Base-by-base conservation (phyloP, 1,140 invertebrate genomes). In the Diorhabda sublineata region DNA sequence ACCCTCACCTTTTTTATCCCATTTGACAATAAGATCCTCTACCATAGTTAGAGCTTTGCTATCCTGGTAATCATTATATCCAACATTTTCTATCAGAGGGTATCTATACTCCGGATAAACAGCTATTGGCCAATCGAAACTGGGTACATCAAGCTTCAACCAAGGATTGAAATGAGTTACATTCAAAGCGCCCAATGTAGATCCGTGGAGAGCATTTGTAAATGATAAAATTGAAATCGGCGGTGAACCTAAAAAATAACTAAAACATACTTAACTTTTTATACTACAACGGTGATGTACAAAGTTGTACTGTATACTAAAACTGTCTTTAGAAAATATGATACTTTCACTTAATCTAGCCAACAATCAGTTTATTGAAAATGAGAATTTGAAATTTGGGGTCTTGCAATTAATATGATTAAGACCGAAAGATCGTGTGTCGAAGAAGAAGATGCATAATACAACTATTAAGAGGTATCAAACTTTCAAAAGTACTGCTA, bases 81-180 rank as follows among this genome's bases (percentile, higher is more conserved):
- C 75, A 7, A 84, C 77, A 80, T 93, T 86, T 67, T 97, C 88
- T 52, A 95, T 89, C n/a, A 99, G 83, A 2, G 96, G 96, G 85
- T 98, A 98, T 76, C 92, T 92, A 77, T 98, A 97, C 61, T 83
- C 76, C 0, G 97, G 97, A 80, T 98, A 99, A 9, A 52, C 63
- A 3, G 73, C 73, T 42, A 11, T 87, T 80, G 26, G 96, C 96
- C 47, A 94, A 89, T 81, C 96, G 70, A 97, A 94, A 1, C 92
- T 87, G 3, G 97, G 97, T 52, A 97, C 88, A 81, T 99, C 98
- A 58, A 99, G 83, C 82, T 99, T 99, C 76, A 98, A 95, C 69
- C 95, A 90, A 41, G 93, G 88, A 84, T 98, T 99, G 3, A 94
- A 97, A 78, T 97, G 95, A 1, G 97, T 98, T 0, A 93, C 91